Percentiles rank a stretch among this genome's conserved stretches.
Evolutionary conservation across 2,113 vertebrate species (phyloP).

Genomic region (Brienomyrus longianalis): DNA sequence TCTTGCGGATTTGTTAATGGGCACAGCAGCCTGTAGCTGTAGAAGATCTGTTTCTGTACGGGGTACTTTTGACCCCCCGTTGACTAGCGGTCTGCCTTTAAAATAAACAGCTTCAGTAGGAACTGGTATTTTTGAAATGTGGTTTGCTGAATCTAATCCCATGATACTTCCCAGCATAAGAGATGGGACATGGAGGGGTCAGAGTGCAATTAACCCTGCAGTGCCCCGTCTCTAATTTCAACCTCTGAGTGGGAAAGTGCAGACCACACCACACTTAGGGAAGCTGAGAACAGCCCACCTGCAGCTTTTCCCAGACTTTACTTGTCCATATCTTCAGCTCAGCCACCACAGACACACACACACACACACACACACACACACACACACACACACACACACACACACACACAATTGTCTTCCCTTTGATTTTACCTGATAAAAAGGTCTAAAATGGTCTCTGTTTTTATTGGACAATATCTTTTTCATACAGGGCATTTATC

Average conservation of each 20-base stretch:
- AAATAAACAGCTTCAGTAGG: conserved; percentile 56
- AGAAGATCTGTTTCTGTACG: conserved; percentile 46
- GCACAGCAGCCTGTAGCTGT: conserved; percentile 45
- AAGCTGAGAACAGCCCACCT: conserved; percentile 42
- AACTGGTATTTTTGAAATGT: conserved; percentile 56
- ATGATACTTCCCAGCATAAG: conserved; percentile 35
- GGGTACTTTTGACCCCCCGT: conserved; percentile 51
- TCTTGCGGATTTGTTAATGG: neutral
- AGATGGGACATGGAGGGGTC: conserved; percentile 32
- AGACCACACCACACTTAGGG: conserved; percentile 22
- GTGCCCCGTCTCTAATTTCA: conserved; percentile 3
- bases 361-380: neutral
- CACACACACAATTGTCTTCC: neutral
- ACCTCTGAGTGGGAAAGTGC: conserved; percentile 12
- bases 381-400: neutral
- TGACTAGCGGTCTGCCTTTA: conserved; percentile 54
- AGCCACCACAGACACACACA: conserved; percentile 8
- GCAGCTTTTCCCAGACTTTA: conserved; percentile 47
- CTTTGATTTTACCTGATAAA: neutral
- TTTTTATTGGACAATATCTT: neutral
- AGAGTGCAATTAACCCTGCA: conserved; percentile 27
- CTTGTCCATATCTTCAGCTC: conserved; percentile 48
- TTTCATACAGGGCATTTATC: neutral
- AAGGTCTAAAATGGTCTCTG: neutral
- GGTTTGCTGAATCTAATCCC: conserved; percentile 47